phyloP scores from a whole-genome alignment of 2,113 vertebrate species.

The Xenus cinereus region DNA sequence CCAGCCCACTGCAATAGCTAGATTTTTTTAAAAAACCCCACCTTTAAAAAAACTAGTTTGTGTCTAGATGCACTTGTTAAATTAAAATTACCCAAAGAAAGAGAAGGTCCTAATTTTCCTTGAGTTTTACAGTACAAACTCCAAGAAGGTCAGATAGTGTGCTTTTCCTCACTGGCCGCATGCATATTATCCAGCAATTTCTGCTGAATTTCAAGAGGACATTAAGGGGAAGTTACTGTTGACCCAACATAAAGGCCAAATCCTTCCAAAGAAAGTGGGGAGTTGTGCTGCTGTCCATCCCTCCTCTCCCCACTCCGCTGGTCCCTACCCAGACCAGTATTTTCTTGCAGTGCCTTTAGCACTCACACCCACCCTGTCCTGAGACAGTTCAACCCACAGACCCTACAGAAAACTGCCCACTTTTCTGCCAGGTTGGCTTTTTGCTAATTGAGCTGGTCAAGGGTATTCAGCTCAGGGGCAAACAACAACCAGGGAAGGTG shows the following conservation, averaged over 20 bases:
- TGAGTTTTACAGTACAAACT: not conserved
- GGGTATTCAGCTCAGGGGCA: not conserved
- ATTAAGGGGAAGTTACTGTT: not conserved
- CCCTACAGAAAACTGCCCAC: not conserved
- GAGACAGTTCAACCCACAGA: fast-evolving
- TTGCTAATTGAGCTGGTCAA: not conserved
- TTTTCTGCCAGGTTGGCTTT: not conserved
- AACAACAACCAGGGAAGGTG: not conserved
- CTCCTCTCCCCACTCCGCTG: not conserved
- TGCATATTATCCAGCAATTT: not conserved
- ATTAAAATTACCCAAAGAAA: not conserved
- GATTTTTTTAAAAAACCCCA: no score
- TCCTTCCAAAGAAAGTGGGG: not conserved
- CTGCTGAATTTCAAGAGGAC: not conserved
- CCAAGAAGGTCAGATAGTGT: not conserved
- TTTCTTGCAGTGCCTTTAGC: not conserved
- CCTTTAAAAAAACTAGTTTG: not conserved
- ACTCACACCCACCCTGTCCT: not conserved
- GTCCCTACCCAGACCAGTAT: no score
- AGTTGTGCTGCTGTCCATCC: not conserved
- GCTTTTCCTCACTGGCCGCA: not conserved
- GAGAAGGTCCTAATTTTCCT: not conserved
- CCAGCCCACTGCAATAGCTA: not conserved
- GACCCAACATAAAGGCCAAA: not conserved
- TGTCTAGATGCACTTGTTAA: not conserved